phyloP scores from a whole-genome alignment of 1,140 invertebrate genomes.

The Nephotettix cincticeps region DNA sequence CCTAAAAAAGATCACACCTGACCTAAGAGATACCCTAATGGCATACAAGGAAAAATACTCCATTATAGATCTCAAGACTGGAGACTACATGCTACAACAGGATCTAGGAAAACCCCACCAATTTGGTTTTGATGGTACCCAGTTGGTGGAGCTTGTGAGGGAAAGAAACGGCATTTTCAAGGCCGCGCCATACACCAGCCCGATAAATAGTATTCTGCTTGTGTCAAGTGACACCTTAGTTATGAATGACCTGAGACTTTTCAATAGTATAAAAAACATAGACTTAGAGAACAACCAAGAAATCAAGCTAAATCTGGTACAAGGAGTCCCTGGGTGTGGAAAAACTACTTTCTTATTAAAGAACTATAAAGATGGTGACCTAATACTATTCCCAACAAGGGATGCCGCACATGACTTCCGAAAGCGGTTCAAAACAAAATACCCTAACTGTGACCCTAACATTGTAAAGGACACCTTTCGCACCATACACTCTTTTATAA shows the following conservation, averaged over 20 bases:
- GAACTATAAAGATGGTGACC: not conserved
- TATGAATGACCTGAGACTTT: not conserved
- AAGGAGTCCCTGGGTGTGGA: constrained; percentile 1
- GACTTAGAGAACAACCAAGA: not conserved
- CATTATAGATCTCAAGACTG: not conserved
- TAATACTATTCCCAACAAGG: not conserved
- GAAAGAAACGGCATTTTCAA: not conserved
- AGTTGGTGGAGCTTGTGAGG: not conserved
- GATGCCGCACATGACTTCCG: not conserved
- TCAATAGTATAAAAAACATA: not conserved
- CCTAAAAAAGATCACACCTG: not conserved
- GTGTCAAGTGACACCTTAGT: not conserved
- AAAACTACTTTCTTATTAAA: not conserved
- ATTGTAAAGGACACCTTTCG: not conserved
- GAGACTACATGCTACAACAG: not conserved
- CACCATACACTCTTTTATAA: not conserved
- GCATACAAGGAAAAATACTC: not conserved
- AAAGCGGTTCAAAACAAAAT: not conserved
- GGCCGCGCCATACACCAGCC: not conserved
- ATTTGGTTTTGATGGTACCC: not conserved
- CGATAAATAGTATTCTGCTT: not conserved
- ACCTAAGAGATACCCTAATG: not conserved
- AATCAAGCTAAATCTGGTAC: not conserved
- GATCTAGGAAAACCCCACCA: not conserved
- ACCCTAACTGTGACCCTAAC: not conserved